Conservation (phyloP, 2,797 vertebrate genomes). For the Lacerta viridis region DNA sequence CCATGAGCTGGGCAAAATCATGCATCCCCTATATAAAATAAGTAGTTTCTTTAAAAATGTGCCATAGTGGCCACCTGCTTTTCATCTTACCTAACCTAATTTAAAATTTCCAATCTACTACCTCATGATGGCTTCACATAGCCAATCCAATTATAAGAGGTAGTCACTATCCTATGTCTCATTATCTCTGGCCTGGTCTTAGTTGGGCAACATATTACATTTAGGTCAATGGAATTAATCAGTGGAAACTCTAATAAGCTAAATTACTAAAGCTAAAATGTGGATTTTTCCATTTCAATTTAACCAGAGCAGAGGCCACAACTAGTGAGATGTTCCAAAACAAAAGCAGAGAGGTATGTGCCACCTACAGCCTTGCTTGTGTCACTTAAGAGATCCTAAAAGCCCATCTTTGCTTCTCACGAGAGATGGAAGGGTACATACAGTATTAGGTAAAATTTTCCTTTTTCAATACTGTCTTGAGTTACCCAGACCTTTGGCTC, state of each 20-base stretch:
- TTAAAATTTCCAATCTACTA: background rate
- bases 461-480: too few relatives aligned
- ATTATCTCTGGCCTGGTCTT: background rate
- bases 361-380: background rate
- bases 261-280: background rate
- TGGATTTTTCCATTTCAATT: background rate
- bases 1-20: background rate
- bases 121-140: background rate
- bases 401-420: background rate
- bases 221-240: background rate
- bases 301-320: background rate
- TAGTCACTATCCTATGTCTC: background rate
- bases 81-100: background rate
- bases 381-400: background rate
- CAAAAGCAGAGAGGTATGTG: background rate
- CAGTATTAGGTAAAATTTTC: too few relatives aligned
- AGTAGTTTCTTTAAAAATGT: background rate
- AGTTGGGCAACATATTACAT: background rate
- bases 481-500: too few relatives aligned
- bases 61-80: background rate
- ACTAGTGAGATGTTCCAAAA: background rate
- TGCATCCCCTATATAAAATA: background rate
- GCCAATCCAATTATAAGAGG: background rate
- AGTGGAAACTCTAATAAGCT: background rate
- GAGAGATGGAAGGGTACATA: background rate